Conservation (phyloP, 2,113 vertebrate genomes). For the Anolis carolinensis region DNA sequence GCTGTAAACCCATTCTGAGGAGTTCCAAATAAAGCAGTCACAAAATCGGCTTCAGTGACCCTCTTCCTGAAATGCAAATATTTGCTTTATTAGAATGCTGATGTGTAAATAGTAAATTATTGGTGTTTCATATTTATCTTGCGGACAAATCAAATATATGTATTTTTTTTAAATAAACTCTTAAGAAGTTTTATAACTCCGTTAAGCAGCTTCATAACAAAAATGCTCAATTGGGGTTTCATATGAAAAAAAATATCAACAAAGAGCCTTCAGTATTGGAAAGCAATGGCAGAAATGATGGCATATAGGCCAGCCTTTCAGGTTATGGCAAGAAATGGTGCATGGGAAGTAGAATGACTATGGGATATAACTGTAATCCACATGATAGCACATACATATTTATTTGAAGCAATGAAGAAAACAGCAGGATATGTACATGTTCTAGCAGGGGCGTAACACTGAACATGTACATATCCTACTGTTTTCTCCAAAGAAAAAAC, state of each 20-base stretch:
- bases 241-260: not conserved
- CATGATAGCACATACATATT: not conserved
- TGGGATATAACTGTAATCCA: not conserved
- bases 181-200: too few relatives aligned
- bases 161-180: not conserved
- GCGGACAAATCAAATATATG: not conserved
- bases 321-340: not conserved
- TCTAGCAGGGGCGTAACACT: not conserved
- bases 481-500: too few relatives aligned
- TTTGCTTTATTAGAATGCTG: not conserved
- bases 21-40: too few relatives aligned
- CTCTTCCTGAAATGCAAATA: not conserved
- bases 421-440: not conserved
- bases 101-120: not conserved
- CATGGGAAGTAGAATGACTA: slow-evolving; percentile 12
- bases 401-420: not conserved
- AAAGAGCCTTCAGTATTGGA: not conserved
- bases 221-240: not conserved
- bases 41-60: not conserved
- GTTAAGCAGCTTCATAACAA: not conserved
- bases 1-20: not conserved
- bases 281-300: not conserved
- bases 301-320: not conserved
- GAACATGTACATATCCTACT: too few relatives aligned
- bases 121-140: not conserved